Evolutionary conservation across 1,140 invertebrate genomes (phyloP).

Genomic region (Drosophila pseudoananassae): DNA sequence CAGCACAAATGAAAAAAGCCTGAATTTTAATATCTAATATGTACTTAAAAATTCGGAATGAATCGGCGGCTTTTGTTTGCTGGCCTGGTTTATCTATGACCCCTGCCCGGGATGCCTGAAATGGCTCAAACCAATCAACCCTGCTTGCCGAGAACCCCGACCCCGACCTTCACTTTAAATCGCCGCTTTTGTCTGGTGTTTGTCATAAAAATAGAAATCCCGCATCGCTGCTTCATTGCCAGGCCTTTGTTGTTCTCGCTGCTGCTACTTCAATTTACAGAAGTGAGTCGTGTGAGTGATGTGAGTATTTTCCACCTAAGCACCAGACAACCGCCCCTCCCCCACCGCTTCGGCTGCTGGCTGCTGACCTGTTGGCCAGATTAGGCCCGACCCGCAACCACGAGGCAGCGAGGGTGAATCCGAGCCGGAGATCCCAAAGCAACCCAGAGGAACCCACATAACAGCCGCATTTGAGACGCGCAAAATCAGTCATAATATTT

Average conservation of each 20-base stretch:
- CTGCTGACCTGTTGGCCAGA: constrained; percentile 49
- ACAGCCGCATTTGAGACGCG: constrained; percentile 38
- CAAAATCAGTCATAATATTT: constrained; percentile 81
- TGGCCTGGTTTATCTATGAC: constrained; percentile 10
- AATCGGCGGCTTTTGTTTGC: constrained; percentile 23
- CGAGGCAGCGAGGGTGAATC: neutral
- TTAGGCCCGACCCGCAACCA: constrained; percentile 23
- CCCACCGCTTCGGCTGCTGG: neutral
- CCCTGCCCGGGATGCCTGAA: constrained; percentile 7
- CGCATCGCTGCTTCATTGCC: constrained; percentile 54
- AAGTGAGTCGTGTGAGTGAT: constrained; percentile 11
- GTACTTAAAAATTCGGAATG: constrained; percentile 4
- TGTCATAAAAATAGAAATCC: constrained; percentile 63
- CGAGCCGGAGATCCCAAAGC: neutral
- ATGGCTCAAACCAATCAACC: constrained; percentile 19
- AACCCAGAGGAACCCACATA: constrained; percentile 6
- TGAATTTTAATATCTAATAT: constrained; percentile 8
- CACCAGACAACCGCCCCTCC: constrained; percentile 16
- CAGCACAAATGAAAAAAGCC: constrained; percentile 10
- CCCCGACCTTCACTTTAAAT: constrained; percentile 54
- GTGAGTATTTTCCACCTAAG: constrained; percentile 59
- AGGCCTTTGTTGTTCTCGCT: constrained; percentile 46
- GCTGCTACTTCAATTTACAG: constrained; percentile 53
- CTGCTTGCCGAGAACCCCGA: constrained; percentile 9
- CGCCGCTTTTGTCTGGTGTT: constrained; percentile 36